Conservation (phyloP, 2,113 vertebrate genomes). For the Onychostoma macrolepis region DNA sequence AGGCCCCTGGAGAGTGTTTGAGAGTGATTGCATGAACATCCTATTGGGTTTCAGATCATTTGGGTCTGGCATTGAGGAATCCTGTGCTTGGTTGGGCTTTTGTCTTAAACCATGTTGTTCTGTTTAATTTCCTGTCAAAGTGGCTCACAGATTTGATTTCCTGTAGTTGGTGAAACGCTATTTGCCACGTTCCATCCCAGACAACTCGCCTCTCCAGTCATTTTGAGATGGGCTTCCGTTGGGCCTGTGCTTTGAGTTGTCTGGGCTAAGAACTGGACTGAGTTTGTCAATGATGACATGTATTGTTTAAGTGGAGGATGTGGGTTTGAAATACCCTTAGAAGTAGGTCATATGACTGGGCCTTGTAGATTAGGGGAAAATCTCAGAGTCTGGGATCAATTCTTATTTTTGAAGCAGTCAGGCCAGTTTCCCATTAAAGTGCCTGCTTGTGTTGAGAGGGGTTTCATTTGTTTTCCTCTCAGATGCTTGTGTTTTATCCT, state of each 20-base stretch:
- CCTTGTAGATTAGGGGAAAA: not conserved
- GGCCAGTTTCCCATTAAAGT: not conserved
- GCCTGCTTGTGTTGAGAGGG: not conserved
- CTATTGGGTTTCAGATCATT: constrained; percentile 40
- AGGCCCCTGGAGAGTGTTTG: constrained; percentile 41
- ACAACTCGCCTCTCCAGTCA: not conserved
- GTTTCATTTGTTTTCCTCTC: not conserved
- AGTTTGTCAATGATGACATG: constrained; percentile 2
- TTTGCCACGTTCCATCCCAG: constrained; percentile 43
- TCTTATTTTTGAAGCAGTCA: not conserved
- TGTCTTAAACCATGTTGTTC: constrained; percentile 65
- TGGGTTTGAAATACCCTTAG: not conserved
- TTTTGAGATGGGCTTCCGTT: not conserved
- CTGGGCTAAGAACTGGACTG: not conserved
- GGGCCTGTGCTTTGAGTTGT: not conserved
- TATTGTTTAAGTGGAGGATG: constrained; percentile 2
- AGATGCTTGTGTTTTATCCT: not conserved
- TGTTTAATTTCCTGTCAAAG: constrained; percentile 75
- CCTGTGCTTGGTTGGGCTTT: constrained; percentile 46
- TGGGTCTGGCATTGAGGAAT: constrained; percentile 35
- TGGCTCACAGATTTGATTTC: constrained; percentile 69
- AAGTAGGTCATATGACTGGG: constrained; percentile 45
- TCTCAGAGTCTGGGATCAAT: constrained; percentile 23
- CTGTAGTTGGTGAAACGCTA: constrained; percentile 62
- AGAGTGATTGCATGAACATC: constrained; percentile 39